Base-by-base conservation (phyloP, 2,888 invertebrate genomes). In the Orthosia cruda region DNA sequence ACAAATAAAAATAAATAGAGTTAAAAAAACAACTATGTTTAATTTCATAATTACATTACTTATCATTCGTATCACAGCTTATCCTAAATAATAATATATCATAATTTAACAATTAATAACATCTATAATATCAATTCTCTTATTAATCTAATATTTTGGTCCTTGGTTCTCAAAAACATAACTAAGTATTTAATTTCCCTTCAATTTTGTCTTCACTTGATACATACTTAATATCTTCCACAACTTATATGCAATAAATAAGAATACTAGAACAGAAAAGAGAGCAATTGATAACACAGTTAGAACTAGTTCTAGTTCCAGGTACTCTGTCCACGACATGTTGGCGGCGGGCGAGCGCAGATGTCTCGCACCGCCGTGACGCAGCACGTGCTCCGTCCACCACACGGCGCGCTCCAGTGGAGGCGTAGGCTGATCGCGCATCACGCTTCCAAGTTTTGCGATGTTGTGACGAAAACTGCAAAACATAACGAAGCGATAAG, bases 331-430 rank as follows among this genome's bases (percentile, higher is more conserved):
- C 79, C 79, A 80, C 13, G 81, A 63, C 32, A 80, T 80, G 66
- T 80, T 80, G 18, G 79, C 79, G 5, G 79, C 26, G 23, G 79
- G 81, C 7, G 62, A 16, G 0, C 79, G 75, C n/a, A 80, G 58
- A 58, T 81, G 81, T 57, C 9, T 81, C 26, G 77, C 77, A 12
- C 71, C 67, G 16, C 80, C 77, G 45, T 81, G 72, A 32, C 78
- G 78, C 26, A 80, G 64, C n/a, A 80, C 71, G 68, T 80, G 54
- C 65, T 80, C 79, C 20, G 67, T 75, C 79, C 80, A 80, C 80
- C 80, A 80, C 4, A 80, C 55, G 5, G 82, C 77, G 0, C 71
- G 82, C 4, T 82, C 64, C n/a, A 80, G 11, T 1, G 82, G 64
- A 16, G 2, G 18, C 0, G 20, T 26, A 0, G 80, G 77, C 57